Evolutionary conservation across 2,113 vertebrate genomes (phyloP), one percentile per base, ranked within the genome.

Genomic region (Riparia riparia): DNA sequence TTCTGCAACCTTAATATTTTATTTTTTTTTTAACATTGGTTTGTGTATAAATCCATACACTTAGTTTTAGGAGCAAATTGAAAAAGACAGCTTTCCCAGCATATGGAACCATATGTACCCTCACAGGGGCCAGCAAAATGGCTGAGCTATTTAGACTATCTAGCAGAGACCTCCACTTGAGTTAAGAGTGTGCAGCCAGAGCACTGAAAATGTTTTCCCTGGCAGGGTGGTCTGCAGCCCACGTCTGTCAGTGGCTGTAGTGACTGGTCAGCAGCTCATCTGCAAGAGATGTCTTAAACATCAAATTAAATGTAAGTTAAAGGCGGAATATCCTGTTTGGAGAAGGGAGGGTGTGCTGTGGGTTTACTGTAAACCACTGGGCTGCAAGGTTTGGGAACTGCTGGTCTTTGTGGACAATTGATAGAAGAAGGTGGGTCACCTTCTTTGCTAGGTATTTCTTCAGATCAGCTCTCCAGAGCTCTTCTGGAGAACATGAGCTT

Each of bases 161-260:
- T 70, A 90, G 66, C 92, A 90, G 90, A 65, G 60, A 90, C 49
- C 26, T 90, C 79, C 47, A 17, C 58, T 92, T 63, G 64, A 60
- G 42, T 73, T 80, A n/a, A 82, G 61, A 76, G 74, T 7, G 19
- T 68, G 32, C 44, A 65, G 70, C 0, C 3, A 76, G 63, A 90
- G 53, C 49, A 21, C 53, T 53, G 53, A 53, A 57, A 81, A 89
- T 82, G 4, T 82, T 85, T 6, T 3, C 60, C 60, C 73, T 76
- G 70, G 31, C 73, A 89, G 90, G 69, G 90, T 91, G 94, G 87
- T 87, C 92, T 85, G 37, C 87, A 72, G 78, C 7, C 65, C 44
- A 12, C 0, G 0, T 7, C 17, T 60, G 53, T 51, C 82, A 49
- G 53, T 53, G 45, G 53, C 61, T 17, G 1, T 7, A 6, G 53